phyloP scores from a whole-genome alignment of 2,113 vertebrate genomes.

The Petromus typicus region DNA sequence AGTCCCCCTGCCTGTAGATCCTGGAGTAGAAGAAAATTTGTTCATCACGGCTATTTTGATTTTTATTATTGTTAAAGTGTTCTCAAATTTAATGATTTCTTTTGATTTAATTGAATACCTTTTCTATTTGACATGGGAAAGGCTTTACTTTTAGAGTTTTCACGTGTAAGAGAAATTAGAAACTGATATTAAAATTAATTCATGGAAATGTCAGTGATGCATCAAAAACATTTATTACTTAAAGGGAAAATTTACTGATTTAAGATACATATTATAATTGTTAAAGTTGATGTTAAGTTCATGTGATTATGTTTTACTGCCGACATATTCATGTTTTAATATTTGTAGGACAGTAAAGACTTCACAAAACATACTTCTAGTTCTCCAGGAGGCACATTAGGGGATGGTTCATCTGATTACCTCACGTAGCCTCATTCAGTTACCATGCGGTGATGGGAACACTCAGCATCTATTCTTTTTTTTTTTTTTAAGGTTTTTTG shows the following conservation, averaged over 20 bases:
- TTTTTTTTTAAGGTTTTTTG: no score
- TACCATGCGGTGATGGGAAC: background rate
- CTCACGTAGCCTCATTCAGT: background rate
- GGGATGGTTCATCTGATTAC: background rate
- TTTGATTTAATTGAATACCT: background rate
- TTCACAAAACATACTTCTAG: background rate
- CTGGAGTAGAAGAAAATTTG: background rate
- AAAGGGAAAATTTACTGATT: background rate
- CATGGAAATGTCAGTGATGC: background rate
- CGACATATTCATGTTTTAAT: background rate
- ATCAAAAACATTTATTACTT: background rate
- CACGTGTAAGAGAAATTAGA: background rate
- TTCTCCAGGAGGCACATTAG: background rate
- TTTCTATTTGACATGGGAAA: background rate
- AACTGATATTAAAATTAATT: background rate
- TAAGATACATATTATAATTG: background rate
- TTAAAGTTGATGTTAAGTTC: background rate
- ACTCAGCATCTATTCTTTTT: background rate
- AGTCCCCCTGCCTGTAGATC: background rate
- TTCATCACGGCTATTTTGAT: background rate
- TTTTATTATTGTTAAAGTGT: background rate
- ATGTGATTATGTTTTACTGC: background rate
- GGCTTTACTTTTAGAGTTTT: background rate
- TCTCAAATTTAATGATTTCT: background rate
- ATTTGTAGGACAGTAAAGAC: background rate